Conservation (phyloP, 2,113 vertebrate genomes). For the Cyprinodon tularosa region DNA sequence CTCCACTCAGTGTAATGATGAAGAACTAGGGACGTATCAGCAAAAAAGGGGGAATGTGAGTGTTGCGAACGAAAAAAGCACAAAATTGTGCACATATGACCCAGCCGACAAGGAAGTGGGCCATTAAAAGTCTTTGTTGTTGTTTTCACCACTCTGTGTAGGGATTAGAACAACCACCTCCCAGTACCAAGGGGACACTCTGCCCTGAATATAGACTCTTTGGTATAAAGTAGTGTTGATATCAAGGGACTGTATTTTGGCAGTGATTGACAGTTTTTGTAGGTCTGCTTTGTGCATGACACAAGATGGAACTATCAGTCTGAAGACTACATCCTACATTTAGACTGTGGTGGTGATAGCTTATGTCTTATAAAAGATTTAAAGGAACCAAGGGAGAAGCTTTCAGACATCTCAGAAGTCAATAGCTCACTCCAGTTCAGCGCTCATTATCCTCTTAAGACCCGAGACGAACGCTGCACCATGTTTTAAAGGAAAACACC, state of each 20-base stretch:
- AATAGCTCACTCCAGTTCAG: neutral
- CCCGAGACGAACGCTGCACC: neutral
- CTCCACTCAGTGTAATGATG: constrained; percentile 58
- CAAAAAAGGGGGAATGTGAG: constrained; percentile 47
- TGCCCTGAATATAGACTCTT: constrained; percentile 53
- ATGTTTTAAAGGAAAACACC: neutral
- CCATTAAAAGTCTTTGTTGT: constrained; percentile 27
- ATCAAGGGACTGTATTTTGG: constrained; percentile 6
- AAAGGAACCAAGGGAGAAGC: constrained; percentile 18
- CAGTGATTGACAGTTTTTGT: constrained; percentile 29
- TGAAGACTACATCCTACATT: neutral
- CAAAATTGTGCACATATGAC: constrained; percentile 23
- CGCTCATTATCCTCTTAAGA: neutral
- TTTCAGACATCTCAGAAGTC: constrained; percentile 2
- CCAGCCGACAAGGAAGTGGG: constrained; percentile 46
- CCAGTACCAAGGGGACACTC: constrained; percentile 32
- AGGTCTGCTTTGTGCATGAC: constrained; percentile 17
- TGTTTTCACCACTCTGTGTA: constrained; percentile 23
- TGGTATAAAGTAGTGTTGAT: constrained; percentile 5
- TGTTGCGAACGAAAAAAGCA: constrained; percentile 51
- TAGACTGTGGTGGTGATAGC: constrained; percentile 12
- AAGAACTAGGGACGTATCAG: constrained; percentile 57
- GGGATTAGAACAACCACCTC: constrained; percentile 35
- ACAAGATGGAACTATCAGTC: constrained; percentile 6
- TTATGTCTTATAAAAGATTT: constrained; percentile 3